Percentiles rank a stretch among this genome's conserved stretches.
phyloP scores from a whole-genome alignment of 2,797 vertebrate species.

The Lagothrix lagotricha region DNA sequence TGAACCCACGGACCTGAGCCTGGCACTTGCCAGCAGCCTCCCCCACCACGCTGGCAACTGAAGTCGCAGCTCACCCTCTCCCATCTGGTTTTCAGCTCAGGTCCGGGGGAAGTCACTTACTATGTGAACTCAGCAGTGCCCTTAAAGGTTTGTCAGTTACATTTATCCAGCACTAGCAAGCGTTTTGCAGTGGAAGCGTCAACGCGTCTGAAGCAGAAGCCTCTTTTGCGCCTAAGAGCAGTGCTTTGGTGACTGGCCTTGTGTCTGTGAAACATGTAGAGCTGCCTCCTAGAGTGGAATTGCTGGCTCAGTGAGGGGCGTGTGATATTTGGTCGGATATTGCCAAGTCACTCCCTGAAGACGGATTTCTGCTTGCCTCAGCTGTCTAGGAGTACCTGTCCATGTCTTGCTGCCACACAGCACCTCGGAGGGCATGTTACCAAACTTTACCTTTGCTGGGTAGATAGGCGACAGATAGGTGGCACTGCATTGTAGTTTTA shows the following conservation, averaged over 20 bases:
- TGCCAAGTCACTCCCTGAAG: neutral
- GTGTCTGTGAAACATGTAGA: neutral
- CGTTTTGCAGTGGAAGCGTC: neutral
- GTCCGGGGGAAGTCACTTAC: neutral
- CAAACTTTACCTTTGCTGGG: neutral
- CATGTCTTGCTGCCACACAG: no score
- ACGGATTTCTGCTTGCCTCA: neutral
- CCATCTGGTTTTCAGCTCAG: neutral
- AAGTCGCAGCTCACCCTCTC: neutral
- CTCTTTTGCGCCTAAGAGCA: neutral
- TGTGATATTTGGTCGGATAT: neutral
- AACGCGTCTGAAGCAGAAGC: neutral
- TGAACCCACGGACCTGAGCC: neutral
- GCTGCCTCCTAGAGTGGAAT: neutral
- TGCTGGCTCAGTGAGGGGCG: neutral
- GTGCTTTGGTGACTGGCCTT: neutral
- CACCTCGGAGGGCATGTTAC: no score
- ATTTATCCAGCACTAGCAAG: neutral
- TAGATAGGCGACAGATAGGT: neutral
- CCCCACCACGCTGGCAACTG: no score
- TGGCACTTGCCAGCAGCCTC: neutral
- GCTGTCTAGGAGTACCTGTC: accelerated
- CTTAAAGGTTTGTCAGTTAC: neutral
- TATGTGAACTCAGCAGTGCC: neutral
- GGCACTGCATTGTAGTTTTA: neutral